Percentiles rank a stretch among this genome's conserved stretches.
phyloP scores from a whole-genome alignment of 2,888 invertebrate genomes.

The Clitarchus hookeri region DNA sequence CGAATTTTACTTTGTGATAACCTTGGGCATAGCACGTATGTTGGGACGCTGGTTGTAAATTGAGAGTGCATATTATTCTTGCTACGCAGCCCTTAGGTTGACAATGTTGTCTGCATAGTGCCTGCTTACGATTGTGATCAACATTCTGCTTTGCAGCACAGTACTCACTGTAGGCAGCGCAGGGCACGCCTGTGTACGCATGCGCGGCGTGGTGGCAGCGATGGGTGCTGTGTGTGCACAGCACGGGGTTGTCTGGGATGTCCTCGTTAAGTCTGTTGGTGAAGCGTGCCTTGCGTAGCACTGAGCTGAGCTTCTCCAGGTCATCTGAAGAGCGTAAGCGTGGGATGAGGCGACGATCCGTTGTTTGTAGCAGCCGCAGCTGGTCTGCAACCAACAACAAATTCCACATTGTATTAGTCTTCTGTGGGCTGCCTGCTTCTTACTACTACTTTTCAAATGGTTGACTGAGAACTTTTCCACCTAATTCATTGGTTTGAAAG shows the following conservation, averaged over 20 bases:
- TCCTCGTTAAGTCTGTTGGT: constrained; percentile 49
- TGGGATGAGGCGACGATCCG: constrained; percentile 49
- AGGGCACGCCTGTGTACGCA: constrained; percentile 87
- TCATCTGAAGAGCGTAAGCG: constrained; percentile 52
- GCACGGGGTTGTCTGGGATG: constrained; percentile 69
- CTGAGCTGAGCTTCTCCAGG: constrained; percentile 51
- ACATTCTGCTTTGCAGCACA: no score
- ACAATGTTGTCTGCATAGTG: no score
- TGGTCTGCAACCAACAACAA: constrained; percentile 58
- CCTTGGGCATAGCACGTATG: no score
- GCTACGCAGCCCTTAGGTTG: no score
- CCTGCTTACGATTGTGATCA: no score
- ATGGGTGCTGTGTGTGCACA: constrained; percentile 86
- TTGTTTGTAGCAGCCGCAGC: constrained; percentile 62
- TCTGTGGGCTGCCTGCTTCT: no score
- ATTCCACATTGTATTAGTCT: no score
- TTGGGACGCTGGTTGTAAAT: background rate
- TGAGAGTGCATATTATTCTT: constrained; percentile 1
- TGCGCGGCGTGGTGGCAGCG: constrained; percentile 89
- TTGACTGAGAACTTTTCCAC: no score
- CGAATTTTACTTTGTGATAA: no score
- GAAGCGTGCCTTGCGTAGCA: constrained; percentile 48
- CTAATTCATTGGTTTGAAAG: no score
- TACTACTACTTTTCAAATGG: no score
- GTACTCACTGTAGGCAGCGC: constrained; percentile 83